These are phyloP conservation scores for Drosophila prostipennis DNA, from an alignment of 2,888 invertebrate species.

Conservation along the genomic window DNA sequence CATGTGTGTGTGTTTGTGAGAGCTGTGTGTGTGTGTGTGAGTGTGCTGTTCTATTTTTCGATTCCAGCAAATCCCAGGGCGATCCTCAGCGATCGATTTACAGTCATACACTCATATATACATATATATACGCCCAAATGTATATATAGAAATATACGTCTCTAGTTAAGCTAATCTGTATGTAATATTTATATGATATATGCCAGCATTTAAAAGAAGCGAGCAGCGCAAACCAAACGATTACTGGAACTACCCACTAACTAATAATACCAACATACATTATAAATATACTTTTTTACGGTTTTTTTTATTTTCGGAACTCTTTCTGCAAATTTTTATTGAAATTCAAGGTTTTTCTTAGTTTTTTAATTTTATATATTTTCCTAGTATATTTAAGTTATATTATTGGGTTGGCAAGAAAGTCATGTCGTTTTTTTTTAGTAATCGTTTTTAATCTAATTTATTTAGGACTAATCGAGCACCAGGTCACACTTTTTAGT, in stretches of 20 bases:
- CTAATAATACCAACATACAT: conserved; percentile 9
- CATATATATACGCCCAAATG: conserved; percentile 24
- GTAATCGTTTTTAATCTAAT: no score
- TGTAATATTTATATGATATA: conserved; percentile 29
- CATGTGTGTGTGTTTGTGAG: conserved; percentile 3
- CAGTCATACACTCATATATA: conserved; percentile 10
- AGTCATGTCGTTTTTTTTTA: no score
- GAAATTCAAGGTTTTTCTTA: no score
- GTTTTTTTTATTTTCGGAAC: background rate
- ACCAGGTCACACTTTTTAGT: no score
- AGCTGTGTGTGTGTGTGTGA: background rate
- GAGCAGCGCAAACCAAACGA: conserved; percentile 34
- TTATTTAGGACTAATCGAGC: no score
- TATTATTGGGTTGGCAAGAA: no score
- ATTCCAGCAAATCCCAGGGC: conserved; percentile 48
- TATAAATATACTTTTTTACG: conserved; percentile 1
- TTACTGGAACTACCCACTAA: conserved; percentile 29
- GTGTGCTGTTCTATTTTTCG: conserved; percentile 21
- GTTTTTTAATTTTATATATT: background rate
- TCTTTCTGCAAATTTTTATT: background rate
- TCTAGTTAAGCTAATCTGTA: conserved; percentile 24
- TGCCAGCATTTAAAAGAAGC: conserved; percentile 35
- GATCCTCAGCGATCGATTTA: conserved; percentile 41
- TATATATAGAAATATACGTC: conserved; percentile 5
- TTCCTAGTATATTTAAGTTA: background rate